A percentile compares a stretch with the other conserved stretches of the same genome.
These are phyloP conservation scores for Anoura caudifer DNA, from an alignment of 2,113 vertebrate genomes.

Conservation along the genomic window DNA sequence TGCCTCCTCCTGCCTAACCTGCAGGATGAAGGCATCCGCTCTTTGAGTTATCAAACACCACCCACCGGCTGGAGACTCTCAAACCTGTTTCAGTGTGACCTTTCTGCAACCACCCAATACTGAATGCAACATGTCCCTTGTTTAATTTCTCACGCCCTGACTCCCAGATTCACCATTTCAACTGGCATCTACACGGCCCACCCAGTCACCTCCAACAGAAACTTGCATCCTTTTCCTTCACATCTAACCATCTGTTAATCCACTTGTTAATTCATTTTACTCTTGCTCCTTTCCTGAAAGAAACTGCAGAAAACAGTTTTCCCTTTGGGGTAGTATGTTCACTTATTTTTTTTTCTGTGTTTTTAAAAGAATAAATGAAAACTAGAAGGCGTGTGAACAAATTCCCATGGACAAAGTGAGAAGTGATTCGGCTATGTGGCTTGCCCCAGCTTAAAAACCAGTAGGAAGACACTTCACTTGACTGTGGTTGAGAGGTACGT, in stretches of 20 bases:
- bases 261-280: neutral
- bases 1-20: accelerated
- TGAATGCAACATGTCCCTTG: no score
- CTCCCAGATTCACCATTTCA: neutral
- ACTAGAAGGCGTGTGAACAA: neutral
- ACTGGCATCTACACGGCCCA: accelerated
- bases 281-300: neutral
- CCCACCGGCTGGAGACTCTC: neutral
- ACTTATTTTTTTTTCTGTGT: neutral
- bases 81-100: neutral
- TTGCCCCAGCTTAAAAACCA: neutral
- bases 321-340: neutral
- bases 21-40: accelerated
- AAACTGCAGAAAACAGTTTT: neutral
- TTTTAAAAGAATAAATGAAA: neutral
- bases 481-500: neutral
- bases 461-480: neutral
- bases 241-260: neutral
- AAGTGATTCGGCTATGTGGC: neutral
- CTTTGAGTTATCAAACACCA: neutral
- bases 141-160: no score
- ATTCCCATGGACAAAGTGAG: neutral
- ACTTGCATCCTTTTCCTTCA: neutral
- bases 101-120: neutral
- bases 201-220: neutral